These are phyloP conservation scores for Bilobella aurantiaca DNA, from an alignment of 1,140 invertebrate genomes.

Conservation along the genomic window DNA sequence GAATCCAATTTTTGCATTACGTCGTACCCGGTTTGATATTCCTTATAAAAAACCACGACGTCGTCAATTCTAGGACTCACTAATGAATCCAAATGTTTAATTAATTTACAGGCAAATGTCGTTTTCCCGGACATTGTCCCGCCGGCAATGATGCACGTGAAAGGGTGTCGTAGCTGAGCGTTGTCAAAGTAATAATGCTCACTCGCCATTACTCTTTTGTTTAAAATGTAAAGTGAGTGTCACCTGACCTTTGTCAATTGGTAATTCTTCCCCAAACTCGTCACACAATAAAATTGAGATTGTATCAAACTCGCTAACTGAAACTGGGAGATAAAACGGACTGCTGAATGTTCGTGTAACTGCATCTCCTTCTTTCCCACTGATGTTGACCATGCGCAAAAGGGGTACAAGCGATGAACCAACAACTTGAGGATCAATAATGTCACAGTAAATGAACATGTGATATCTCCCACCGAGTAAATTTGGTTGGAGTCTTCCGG, in stretches of 20 bases:
- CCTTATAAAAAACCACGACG: background rate
- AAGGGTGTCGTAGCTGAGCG: background rate
- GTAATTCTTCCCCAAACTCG: conserved; percentile 12
- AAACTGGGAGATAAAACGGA: background rate
- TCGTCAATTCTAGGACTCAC: background rate
- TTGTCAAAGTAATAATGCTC: background rate
- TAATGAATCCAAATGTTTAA: background rate
- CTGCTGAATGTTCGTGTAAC: background rate
- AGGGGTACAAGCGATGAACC: background rate
- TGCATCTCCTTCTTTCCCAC: background rate
- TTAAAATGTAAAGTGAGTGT: conserved; percentile 9
- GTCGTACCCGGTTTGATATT: background rate
- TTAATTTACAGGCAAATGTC: background rate
- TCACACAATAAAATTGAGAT: conserved; percentile 12
- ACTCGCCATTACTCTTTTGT: background rate
- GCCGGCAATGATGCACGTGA: background rate
- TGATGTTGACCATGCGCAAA: background rate
- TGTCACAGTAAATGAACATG: conserved; percentile 5
- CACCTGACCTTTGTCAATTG: conserved; percentile 9
- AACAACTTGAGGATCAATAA: conserved; percentile 4
- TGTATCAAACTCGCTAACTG: background rate
- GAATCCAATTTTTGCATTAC: background rate
- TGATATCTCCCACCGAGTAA: conserved; percentile 1
- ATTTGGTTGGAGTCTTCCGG: background rate
- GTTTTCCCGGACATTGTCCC: background rate